Evolutionary conservation across 1,140 invertebrate genomes (phyloP).

Genomic region (Lepidurus couesii): DNA sequence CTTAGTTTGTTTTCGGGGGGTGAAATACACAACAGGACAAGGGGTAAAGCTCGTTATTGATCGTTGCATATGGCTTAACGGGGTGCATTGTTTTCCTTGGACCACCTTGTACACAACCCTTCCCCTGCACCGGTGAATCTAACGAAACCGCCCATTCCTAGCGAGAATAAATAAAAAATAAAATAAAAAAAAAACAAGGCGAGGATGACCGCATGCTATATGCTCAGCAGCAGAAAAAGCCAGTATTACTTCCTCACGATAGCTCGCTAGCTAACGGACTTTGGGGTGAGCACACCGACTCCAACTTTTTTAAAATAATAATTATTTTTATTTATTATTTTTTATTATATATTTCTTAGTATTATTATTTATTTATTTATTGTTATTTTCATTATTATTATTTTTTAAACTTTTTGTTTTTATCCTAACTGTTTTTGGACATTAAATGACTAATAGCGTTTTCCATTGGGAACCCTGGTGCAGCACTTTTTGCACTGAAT

Average conservation of each 20-base stretch:
- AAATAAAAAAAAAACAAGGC: neutral
- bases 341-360: neutral
- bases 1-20: neutral
- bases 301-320: neutral
- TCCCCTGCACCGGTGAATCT: neutral
- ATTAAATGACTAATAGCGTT: too few species aligned
- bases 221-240: neutral
- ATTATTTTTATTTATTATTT: neutral
- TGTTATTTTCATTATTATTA: too few species aligned
- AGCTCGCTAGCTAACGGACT: neutral
- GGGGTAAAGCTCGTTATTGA: constrained; percentile 12
- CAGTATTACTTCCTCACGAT: neutral
- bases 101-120: constrained; percentile 8
- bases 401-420: too few species aligned
- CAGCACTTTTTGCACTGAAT: too few species aligned
- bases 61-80: constrained; percentile 11
- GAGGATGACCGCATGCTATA: neutral
- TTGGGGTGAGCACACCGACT: neutral
- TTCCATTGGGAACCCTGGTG: too few species aligned
- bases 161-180: too few species aligned
- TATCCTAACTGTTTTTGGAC: too few species aligned
- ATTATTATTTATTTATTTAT: too few species aligned
- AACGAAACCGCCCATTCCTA: neutral
- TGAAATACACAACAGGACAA: neutral
- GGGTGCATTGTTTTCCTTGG: constrained; percentile 18